Evolutionary conservation across 2,797 vertebrate species (phyloP).

Genomic region (Arnoldichthys spilopterus): DNA sequence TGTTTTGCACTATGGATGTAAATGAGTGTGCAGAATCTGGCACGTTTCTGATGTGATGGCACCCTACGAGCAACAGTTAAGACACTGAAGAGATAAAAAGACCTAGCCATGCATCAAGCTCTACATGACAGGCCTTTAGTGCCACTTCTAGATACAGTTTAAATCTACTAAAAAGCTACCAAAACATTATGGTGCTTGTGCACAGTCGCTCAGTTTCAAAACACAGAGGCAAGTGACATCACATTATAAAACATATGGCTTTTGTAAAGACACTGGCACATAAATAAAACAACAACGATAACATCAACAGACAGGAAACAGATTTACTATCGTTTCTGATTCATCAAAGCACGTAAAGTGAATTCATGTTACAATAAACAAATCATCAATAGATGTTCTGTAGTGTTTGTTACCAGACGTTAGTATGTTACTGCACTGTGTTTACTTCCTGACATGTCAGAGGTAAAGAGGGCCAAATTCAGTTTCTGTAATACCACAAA

Average conservation of each 20-base stretch:
- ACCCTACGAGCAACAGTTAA: constrained; percentile 19
- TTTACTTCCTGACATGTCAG: neutral
- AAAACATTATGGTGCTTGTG: constrained; percentile 31
- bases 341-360: constrained; percentile 21
- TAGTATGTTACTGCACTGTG: neutral
- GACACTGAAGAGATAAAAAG: constrained; percentile 28
- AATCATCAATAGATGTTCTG: constrained; percentile 28
- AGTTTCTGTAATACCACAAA: neutral
- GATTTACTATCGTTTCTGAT: neutral
- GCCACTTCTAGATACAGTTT: constrained; percentile 18
- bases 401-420: constrained; percentile 23
- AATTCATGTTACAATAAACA: constrained; percentile 20
- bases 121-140: constrained; percentile 19
- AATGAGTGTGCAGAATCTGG: neutral
- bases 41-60: constrained; percentile 5
- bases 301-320: constrained; percentile 9
- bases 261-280: constrained; percentile 60
- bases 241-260: constrained; percentile 66
- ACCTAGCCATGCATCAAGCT: constrained; percentile 41
- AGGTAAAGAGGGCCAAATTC: neutral
- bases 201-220: constrained; percentile 14
- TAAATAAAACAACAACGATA: constrained; percentile 22
- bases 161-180: constrained; percentile 34
- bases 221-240: constrained; percentile 55
- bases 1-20: neutral